Evolutionary conservation across 2,888 invertebrate species (phyloP), one percentile per base, ranked within the genome.

Genomic region (Melinopterus prodromus): DNA sequence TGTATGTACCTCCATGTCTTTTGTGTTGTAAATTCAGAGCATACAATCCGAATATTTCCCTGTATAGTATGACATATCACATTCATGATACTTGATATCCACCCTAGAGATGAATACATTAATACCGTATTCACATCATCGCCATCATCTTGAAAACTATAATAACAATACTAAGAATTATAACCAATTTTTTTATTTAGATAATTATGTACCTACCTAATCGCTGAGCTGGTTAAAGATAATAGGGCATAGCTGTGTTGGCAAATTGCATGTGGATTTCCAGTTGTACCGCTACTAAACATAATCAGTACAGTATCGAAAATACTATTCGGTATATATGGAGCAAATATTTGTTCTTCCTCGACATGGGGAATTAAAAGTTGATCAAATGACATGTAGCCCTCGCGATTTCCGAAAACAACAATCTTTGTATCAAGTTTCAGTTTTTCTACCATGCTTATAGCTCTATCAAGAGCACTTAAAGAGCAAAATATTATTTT

Each of bases 191-290:
- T 26, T 26, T 26, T 2, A 26, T 26, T 26, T 26, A 26, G 26
- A 26, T 26, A 26, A 26, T 26, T 26, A 26, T 26, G 26, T 26
- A 26, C 26, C 26, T 26, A 26, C 26, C 26, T 26, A 26, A 26
- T 26, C 26, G 26, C 26, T 26, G 26, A 26, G 3, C 26, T 26
- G 26, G 53, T 12, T 53, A 53, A 12, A 9, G 53, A 7, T 9
- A 12, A 7, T 53, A 53, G 53, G 7, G 53, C 53, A 12, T 53
- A 53, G 53, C 12, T 53, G 53, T 53, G 7, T 53, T 53, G 9
- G 74, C 83, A 83, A 15, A 85, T 84, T 15, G 83, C 85, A 81
- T 85, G 85, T 0, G 85, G 83, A 14, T 81, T 70, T 0, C 83
- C 83, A 16, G 82, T 81, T 0, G 81, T 80, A 16, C 82, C 82